Base-by-base conservation (phyloP, 2,797 vertebrate species). In the Acanthopagrus latus region DNA sequence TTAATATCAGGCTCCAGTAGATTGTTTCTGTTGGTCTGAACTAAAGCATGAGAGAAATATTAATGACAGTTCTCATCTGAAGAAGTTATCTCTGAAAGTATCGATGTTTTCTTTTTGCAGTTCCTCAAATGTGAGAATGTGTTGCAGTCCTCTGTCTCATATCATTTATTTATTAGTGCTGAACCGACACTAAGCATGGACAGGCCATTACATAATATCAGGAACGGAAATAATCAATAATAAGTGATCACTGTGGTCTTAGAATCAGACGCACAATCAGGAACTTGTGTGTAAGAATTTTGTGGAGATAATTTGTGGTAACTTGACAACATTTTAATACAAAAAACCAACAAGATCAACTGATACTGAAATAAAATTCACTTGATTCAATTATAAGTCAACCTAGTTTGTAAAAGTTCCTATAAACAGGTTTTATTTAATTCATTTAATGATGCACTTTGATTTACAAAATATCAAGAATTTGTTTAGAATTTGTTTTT, bases 91-190 rank as follows among this genome's bases (percentile, higher is more conserved):
- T 9, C 14, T 64, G 20, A 70, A 41, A 56, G 41, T 48, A 13
- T 11, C 21, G 27, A 47, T 57, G 3, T 44, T 51, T 64, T 58
- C 41, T 52, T 12, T 10, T 41, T 54, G 43, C 23, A 73, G 20
- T 8, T 44, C 33, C 51, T 73, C 23, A 63, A 44, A 64, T 47
- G 58, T 64, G 41, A 51, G 10, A 33, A 68, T 25, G 4, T 46
- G 14, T 46, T 23, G 14, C 20, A 9, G 46, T 74, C 55, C 9
- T 51, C 20, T 2, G 46, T 7, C 46, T 10, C 9, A 2, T 38
- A 33, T 33, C 29, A 33, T 27, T 27, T 27, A 27, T 33, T 33
- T 33, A 33, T 38, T 38, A 38, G 33, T 38, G 33, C 38, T 38
- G 9, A 10, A 38, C 3, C 10, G 38, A 38, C 38, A 10, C 38